Conservation (phyloP, 2,888 invertebrate genomes). For the Actias luna region DNA sequence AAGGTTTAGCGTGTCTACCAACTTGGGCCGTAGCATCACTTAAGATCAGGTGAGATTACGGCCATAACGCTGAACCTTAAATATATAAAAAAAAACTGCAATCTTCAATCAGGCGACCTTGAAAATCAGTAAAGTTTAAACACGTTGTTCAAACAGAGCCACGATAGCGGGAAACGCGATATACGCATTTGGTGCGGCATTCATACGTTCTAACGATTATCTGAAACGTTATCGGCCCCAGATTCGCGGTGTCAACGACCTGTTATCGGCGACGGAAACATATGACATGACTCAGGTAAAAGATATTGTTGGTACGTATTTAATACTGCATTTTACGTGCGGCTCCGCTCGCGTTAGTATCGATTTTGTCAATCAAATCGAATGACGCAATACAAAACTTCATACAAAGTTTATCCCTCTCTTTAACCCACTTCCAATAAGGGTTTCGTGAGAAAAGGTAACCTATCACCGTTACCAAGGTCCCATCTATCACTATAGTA, state of each 20-base stretch:
- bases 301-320: background rate
- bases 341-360: too few relatives aligned
- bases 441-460: too few relatives aligned
- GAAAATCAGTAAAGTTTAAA: constrained; percentile 13
- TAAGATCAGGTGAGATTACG: too few relatives aligned
- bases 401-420: too few relatives aligned
- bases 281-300: constrained; percentile 14
- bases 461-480: too few relatives aligned
- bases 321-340: too few relatives aligned
- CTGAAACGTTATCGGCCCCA: constrained; percentile 6
- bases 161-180: background rate
- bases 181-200: constrained; percentile 7
- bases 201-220: constrained; percentile 23
- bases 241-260: constrained; percentile 30
- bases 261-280: constrained; percentile 27
- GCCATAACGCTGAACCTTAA: background rate
- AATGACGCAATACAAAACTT: too few relatives aligned
- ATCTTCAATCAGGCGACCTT: constrained; percentile 5
- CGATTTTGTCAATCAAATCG: too few relatives aligned
- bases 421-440: too few relatives aligned
- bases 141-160: constrained; percentile 11
- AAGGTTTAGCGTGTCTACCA: too few relatives aligned
- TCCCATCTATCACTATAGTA: too few relatives aligned
- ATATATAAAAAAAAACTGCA: background rate
- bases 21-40: too few relatives aligned